Evolutionary conservation across 2,113 vertebrate species (phyloP).

Genomic region (Atrichornis clamosus): DNA sequence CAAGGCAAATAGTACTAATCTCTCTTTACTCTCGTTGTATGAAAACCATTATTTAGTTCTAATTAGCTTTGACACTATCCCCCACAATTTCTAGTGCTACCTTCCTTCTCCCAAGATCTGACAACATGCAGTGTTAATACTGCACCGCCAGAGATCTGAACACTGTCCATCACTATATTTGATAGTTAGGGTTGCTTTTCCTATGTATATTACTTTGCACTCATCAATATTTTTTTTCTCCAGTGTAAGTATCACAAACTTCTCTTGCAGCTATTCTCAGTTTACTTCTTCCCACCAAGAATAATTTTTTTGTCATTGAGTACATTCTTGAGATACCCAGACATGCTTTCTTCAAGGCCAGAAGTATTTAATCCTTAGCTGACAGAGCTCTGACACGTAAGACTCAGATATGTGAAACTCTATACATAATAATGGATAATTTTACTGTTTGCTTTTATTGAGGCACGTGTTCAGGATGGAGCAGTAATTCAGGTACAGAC

Average conservation of each 20-base stretch:
- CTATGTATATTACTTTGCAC: neutral
- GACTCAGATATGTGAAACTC: neutral
- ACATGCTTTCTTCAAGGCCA: neutral
- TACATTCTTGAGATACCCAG: neutral
- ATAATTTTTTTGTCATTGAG: neutral
- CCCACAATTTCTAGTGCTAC: neutral
- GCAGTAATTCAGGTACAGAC: neutral
- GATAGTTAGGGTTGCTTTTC: neutral
- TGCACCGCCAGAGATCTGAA: neutral
- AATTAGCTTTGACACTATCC: neutral
- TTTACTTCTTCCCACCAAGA: neutral
- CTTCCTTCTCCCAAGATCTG: neutral
- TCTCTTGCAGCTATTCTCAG: neutral
- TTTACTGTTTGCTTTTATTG: neutral
- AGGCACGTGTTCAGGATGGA: neutral
- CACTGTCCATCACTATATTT: neutral
- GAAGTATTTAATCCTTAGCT: neutral
- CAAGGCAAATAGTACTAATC: neutral
- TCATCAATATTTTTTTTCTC: neutral
- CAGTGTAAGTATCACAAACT: neutral
- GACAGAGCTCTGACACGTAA: neutral
- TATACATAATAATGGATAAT: fast-evolving
- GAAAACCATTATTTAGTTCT: neutral
- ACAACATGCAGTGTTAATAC: neutral
- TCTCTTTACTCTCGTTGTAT: neutral